Evolutionary conservation across 2,113 vertebrate genomes (phyloP), one percentile per base, ranked within the genome.

Genomic region (Connochaetes taurinus): DNA sequence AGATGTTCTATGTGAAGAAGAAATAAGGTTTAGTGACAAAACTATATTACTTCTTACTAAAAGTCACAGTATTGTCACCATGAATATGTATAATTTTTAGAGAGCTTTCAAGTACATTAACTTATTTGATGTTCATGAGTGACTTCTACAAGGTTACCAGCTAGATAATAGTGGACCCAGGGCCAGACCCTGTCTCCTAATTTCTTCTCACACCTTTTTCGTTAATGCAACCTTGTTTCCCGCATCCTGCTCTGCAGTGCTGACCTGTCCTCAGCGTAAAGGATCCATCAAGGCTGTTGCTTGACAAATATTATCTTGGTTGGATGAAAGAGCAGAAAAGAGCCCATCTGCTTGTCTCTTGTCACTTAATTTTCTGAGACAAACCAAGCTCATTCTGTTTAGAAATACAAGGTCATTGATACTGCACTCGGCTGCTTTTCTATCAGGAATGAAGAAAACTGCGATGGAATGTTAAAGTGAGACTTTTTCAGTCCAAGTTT

Each of bases 361-460:
- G 88, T 83, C 91, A 87, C 62, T 98, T 96, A 94, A 97, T 97
- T 95, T 98, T 96, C 93, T 53, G 50, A 98, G 96, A 97, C 91
- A 97, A 94, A 94, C 53, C 67, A 74, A 95, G 89, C 96, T 97
- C 89, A 96, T 97, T 98, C 88, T 95, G 86, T 91, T 94, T 91
- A 94, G 95, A 97, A 95, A 88, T 93, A 97, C 64, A 97, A 97
- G 97, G 95, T 96, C 81, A 82, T 31, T 55, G 83, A 90, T 90
- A 27, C 47, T 36, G 62, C n/a, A 85, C 29, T 85, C 74, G 27
- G 57, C 76, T 87, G 87, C 45, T 95, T 96, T 95, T 95, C 96
- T 94, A 78, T 94, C 84, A 95, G 81, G 88, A 94, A 92, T 36
- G 74, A 96, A 84, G 58, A 40, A 81, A 94, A 92, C 90, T 36